Base-by-base conservation (phyloP, 2,113 vertebrate species). In the Dendrocopos noguchii region DNA sequence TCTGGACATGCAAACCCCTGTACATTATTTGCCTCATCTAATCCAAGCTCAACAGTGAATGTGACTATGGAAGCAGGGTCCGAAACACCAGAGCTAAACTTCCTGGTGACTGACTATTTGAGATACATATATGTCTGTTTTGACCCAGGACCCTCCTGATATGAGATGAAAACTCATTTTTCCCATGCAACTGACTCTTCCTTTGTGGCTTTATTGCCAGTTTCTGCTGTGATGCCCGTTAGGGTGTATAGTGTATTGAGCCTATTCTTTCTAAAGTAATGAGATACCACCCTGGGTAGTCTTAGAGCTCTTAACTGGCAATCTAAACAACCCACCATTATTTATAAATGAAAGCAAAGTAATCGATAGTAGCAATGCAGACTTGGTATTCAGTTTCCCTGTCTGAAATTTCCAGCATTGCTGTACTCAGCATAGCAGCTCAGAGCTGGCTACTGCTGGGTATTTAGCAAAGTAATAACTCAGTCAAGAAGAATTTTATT, bases 341-440 rank as follows among this genome's bases (percentile, higher is more conserved):
- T 90, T 95, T 88, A 94, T 94, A 93, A 90, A 94, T 95, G 94
- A 91, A 88, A 88, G 39, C 19, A 70, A 84, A 90, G 94, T 79
- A 95, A 94, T 76, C 31, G 13, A 95, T 94, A 95, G 63, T 80
- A 88, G 57, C 47, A 75, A 57, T 55, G 59, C 18, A 80, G 76
- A 61, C 70, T 57, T 1, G 1, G 82, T 83, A 47, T 90, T 93
- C 73, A 59, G 34, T 87, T 94, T 86, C 91, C 63, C 28, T 50
- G 46, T 52, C 57, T 77, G 76, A 94, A 92, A 59, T 78, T 87
- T 81, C 55, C 18, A 2, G 28, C 47, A 12, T 6, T 81, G n/a
- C 29, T 64, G 9, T 56, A 21, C 36, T 90, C 34, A 46, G 59
- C 55, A 60, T 36, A 2, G 3, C 47, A 68, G 55, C 53, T 75